Evolutionary conservation across 1,140 invertebrate species (phyloP).

Genomic region (Tribolium castaneum): DNA sequence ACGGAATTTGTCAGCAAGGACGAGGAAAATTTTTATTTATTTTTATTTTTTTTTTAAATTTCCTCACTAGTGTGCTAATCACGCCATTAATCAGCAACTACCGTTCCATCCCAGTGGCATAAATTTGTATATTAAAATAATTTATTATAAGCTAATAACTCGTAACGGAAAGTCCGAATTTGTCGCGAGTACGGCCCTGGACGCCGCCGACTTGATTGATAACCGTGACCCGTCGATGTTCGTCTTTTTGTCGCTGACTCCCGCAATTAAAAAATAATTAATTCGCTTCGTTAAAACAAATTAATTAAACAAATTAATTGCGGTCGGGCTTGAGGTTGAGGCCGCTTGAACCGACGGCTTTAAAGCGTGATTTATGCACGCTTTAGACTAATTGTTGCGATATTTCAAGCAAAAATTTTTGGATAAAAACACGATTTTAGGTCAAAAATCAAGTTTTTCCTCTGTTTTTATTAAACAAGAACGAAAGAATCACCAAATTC

Average conservation of each 20-base stretch:
- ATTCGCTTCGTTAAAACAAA: slow-evolving; percentile 26
- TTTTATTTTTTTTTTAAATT: background rate
- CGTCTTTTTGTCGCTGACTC: slow-evolving; percentile 22
- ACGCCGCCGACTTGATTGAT: background rate
- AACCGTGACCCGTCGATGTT: slow-evolving; percentile 29
- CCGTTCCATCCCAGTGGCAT: background rate
- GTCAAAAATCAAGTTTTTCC: too few relatives aligned
- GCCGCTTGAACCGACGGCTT: background rate
- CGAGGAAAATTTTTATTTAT: background rate
- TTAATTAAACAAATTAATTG: slow-evolving; percentile 29
- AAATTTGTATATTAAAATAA: slow-evolving; percentile 27
- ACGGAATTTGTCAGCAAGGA: background rate
- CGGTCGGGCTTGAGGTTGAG: background rate
- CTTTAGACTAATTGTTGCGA: too few relatives aligned
- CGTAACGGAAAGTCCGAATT: too few relatives aligned
- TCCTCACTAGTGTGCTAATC: too few relatives aligned
- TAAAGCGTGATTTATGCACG: background rate
- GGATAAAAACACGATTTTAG: too few relatives aligned
- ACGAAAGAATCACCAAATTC: too few relatives aligned
- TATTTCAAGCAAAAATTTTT: too few relatives aligned
- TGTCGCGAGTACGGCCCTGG: background rate
- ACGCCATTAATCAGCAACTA: too few relatives aligned
- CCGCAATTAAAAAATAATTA: slow-evolving; percentile 16
- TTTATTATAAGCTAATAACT: slow-evolving; percentile 20
- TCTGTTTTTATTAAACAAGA: too few relatives aligned